These are phyloP conservation scores for Drosophila melanogaster DNA, from an alignment of 1,140 invertebrate species.

Conservation along the genomic window DNA sequence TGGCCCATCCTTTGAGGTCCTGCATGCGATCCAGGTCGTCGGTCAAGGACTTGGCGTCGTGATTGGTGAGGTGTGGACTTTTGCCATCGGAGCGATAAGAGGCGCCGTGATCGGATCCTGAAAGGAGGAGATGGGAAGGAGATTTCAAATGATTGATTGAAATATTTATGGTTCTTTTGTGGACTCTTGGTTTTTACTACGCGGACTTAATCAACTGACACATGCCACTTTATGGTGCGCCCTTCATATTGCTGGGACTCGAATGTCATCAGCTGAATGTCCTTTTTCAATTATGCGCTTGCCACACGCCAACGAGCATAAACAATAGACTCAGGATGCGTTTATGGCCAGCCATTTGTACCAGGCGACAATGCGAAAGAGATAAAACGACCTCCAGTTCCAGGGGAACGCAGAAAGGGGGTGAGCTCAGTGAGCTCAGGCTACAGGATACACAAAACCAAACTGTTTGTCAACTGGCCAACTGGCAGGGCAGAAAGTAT, in stretches of 20 bases:
- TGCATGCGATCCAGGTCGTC: slow-evolving; percentile 74
- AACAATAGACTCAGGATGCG: slow-evolving; percentile 82
- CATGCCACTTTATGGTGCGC: slow-evolving; percentile 60
- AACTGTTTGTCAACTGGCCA: slow-evolving; percentile 74
- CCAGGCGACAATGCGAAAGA: slow-evolving; percentile 59
- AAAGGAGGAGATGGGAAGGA: not conserved
- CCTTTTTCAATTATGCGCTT: slow-evolving; percentile 82
- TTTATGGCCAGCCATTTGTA: slow-evolving; percentile 80
- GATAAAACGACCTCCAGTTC: slow-evolving; percentile 35
- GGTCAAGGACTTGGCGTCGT: slow-evolving; percentile 77
- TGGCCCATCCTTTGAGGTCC: slow-evolving; percentile 54
- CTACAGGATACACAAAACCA: slow-evolving; percentile 49
- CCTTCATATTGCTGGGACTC: slow-evolving; percentile 58
- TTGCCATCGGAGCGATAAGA: slow-evolving; percentile 67
- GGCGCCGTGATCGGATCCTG: slow-evolving; percentile 72
- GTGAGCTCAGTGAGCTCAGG: slow-evolving; percentile 11
- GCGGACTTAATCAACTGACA: slow-evolving; percentile 67
- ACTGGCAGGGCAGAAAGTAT: slow-evolving; percentile 53
- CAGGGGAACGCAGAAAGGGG: not conserved
- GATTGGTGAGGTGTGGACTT: slow-evolving; percentile 56
- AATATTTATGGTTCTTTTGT: slow-evolving; percentile 38
- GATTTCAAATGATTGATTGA: slow-evolving; percentile 45
- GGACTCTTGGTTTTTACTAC: slow-evolving; percentile 32
- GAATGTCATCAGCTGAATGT: slow-evolving; percentile 69
- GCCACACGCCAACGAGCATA: slow-evolving; percentile 75